Evolutionary conservation across 2,113 vertebrate species (phyloP).

Genomic region (Macquaria australasica): DNA sequence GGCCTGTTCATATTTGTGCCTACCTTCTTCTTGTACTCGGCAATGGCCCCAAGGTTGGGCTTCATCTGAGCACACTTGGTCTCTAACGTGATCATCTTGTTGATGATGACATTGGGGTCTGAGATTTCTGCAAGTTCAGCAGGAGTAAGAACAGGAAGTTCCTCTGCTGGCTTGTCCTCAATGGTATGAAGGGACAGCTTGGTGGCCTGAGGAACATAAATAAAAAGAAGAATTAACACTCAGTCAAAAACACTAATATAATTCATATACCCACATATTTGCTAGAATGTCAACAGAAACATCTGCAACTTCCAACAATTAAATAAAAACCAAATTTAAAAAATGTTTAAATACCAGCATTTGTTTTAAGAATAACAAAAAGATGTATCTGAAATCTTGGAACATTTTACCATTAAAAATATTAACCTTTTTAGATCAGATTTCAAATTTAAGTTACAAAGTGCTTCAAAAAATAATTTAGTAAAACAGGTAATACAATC

Average conservation of each 20-base stretch:
- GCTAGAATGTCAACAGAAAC: background rate
- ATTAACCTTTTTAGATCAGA: too few species aligned
- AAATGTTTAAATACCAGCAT: background rate
- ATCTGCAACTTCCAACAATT: background rate
- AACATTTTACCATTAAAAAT: background rate
- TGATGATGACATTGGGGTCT: conserved; percentile 87
- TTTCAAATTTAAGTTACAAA: too few species aligned
- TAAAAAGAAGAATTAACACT: background rate
- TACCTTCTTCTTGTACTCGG: conserved; percentile 94
- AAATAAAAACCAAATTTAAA: background rate
- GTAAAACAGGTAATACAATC: background rate
- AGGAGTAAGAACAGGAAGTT: conserved; percentile 82
- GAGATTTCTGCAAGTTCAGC: conserved; percentile 87
- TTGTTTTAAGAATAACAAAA: too few species aligned
- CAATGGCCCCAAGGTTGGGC: conserved; percentile 93
- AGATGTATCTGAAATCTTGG: too few species aligned
- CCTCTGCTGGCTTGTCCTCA: conserved; percentile 85
- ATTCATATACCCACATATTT: background rate
- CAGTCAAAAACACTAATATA: background rate
- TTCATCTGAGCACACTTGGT: conserved; percentile 89
- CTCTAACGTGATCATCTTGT: conserved; percentile 92
- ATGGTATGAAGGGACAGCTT: conserved; percentile 89
- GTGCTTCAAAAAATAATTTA: background rate
- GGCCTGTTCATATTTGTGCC: too few species aligned
- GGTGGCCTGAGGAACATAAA: conserved; percentile 82